phyloP scores from a whole-genome alignment of 2,797 vertebrate species.

The Anomalospiza imberbis region DNA sequence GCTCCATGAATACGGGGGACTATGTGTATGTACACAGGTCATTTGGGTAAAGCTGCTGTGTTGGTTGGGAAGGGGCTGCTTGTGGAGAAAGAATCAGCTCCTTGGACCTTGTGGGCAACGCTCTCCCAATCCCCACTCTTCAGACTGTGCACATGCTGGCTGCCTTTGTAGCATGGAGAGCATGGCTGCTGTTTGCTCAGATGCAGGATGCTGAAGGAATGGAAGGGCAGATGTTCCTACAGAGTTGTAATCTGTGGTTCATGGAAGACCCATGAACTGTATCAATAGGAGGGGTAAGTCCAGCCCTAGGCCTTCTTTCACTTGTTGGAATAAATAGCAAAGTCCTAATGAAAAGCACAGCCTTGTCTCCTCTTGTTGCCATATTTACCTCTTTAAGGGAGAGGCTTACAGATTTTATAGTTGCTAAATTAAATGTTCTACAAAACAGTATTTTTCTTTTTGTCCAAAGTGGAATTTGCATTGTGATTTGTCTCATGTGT shows the following conservation, averaged over 20 bases:
- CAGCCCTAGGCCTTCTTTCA: not conserved
- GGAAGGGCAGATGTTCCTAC: not conserved
- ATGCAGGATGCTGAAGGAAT: not conserved
- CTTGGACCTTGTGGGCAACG: not conserved
- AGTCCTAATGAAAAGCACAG: not conserved
- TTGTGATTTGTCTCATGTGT: not conserved
- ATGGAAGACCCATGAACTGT: not conserved
- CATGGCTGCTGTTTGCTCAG: not conserved
- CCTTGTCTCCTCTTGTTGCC: not conserved
- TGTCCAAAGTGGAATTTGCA: not conserved
- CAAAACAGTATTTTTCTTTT: not conserved
- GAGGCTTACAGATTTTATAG: not conserved
- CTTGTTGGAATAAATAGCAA: not conserved
- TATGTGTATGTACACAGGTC: rapidly evolving
- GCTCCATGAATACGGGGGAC: rapidly evolving
- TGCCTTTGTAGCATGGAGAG: not conserved
- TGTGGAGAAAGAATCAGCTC: not conserved
- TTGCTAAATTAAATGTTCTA: not conserved
- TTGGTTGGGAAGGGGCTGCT: not conserved
- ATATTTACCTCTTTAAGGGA: not conserved
- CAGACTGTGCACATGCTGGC: not conserved
- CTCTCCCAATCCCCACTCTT: not conserved
- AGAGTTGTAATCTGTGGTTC: not conserved
- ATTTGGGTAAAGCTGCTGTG: not conserved
- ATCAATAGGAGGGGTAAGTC: not conserved